Percentiles rank a stretch among this genome's conserved stretches.
These are phyloP conservation scores for Centropus unirufus DNA, from an alignment of 2,113 vertebrate genomes.

Conservation along the genomic window DNA sequence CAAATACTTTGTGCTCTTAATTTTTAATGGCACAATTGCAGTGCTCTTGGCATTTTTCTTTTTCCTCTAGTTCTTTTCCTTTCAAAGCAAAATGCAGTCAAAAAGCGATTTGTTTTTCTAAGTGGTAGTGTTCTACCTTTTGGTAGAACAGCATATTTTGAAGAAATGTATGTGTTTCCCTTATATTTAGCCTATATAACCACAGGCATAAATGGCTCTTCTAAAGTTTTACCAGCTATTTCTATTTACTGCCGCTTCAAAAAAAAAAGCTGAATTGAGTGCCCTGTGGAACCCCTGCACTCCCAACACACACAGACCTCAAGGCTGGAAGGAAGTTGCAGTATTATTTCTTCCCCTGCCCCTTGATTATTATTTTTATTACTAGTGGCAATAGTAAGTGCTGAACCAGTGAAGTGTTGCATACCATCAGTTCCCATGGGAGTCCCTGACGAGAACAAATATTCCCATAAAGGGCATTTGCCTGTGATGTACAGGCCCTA, in stretches of 20 bases:
- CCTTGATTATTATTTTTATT: not conserved
- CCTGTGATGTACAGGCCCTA: not conserved
- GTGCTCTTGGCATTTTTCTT: not conserved
- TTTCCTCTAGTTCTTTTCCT: slow-evolving; percentile 12
- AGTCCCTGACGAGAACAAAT: not conserved
- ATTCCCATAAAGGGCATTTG: not conserved
- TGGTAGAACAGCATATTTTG: not conserved
- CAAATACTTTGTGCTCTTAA: not conserved
- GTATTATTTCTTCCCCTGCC: not conserved
- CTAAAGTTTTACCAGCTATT: not conserved
- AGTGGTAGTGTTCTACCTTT: not conserved
- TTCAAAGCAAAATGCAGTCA: not conserved
- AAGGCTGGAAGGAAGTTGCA: not conserved
- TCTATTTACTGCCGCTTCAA: not conserved
- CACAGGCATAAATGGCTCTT: not conserved
- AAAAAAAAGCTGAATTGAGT: not conserved
- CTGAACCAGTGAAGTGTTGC: not conserved
- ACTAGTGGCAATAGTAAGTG: not conserved
- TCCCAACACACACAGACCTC: not conserved
- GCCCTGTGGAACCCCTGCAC: not conserved
- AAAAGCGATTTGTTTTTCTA: not conserved
- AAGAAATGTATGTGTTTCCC: not conserved
- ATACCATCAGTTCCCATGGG: not conserved
- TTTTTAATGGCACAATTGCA: not conserved
- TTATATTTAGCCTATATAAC: not conserved